Evolutionary conservation across 1,140 invertebrate genomes (phyloP).

Genomic region (Trachymyrmex septentrionalis): DNA sequence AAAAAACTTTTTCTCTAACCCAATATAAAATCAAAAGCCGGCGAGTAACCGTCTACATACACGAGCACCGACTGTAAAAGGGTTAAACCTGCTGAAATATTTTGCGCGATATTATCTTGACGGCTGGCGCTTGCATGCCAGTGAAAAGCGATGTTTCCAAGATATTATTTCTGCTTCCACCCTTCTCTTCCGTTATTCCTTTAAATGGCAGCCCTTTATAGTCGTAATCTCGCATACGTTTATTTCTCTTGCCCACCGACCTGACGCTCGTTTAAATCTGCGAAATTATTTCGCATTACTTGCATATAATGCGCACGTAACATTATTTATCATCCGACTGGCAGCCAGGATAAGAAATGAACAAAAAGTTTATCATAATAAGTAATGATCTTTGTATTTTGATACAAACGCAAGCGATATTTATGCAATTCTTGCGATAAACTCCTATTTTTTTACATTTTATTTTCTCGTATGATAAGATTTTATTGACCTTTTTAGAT

Average conservation of each 20-base stretch:
- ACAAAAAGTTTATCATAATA: slow-evolving; percentile 38
- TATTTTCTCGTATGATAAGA: neutral
- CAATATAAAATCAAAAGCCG: slow-evolving; percentile 29
- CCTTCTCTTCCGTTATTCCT: slow-evolving; percentile 15
- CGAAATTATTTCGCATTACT: slow-evolving; percentile 56
- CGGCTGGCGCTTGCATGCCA: neutral
- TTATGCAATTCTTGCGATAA: slow-evolving; percentile 11
- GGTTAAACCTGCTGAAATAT: slow-evolving; percentile 40
- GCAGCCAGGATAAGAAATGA: neutral
- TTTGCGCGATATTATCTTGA: slow-evolving; percentile 37
- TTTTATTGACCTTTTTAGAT: slow-evolving; percentile 6
- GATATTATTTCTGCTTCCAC: slow-evolving; percentile 37
- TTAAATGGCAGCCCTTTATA: slow-evolving; percentile 19
- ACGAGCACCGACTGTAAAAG: neutral
- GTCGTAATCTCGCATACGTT: neutral
- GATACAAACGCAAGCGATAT: slow-evolving; percentile 16
- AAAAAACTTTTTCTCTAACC: too few species aligned
- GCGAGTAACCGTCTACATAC: neutral
- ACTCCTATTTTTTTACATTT: neutral
- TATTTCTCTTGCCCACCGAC: slow-evolving; percentile 2
- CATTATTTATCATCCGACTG: slow-evolving; percentile 52
- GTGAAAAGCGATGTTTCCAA: slow-evolving; percentile 19
- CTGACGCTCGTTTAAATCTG: slow-evolving; percentile 27
- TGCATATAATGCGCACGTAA: slow-evolving; percentile 50
- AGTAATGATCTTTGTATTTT: neutral